Percentiles rank a stretch among this genome's conserved stretches.
Conservation (phyloP, 2,113 vertebrate genomes). For the Oreochromis spilurus region DNA sequence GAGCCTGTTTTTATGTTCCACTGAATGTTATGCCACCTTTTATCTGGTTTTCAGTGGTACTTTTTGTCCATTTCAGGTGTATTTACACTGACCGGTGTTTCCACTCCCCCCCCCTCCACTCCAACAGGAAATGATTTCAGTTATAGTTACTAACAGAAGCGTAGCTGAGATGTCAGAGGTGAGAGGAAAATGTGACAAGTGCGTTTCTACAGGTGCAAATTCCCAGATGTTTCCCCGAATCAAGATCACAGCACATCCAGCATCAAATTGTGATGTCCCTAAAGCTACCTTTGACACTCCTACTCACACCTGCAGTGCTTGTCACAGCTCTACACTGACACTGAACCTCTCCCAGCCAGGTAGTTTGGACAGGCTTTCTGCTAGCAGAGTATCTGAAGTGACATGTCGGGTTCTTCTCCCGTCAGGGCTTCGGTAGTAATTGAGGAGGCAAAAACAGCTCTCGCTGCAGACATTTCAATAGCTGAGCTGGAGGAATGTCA, state of each 20-base stretch:
- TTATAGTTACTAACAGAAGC: neutral
- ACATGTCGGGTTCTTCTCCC: constrained; percentile 13
- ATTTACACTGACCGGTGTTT: neutral
- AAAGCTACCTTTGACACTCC: constrained; percentile 11
- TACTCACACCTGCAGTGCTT: neutral
- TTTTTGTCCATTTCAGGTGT: neutral
- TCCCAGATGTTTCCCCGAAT: constrained; percentile 5
- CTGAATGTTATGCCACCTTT: neutral
- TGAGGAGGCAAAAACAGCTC: constrained; percentile 7
- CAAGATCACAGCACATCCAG: constrained; percentile 7
- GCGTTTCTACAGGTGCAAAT: neutral
- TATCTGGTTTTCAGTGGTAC: neutral
- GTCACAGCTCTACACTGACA: neutral
- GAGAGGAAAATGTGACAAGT: neutral
- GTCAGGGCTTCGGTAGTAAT: constrained; percentile 24
- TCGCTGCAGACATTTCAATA: constrained; percentile 24
- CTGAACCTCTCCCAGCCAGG: neutral
- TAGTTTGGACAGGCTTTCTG: neutral
- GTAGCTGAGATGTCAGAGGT: neutral
- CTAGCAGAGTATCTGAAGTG: constrained; percentile 2
- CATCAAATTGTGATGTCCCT: neutral
- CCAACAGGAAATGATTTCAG: neutral
- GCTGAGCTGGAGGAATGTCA: constrained; percentile 34
- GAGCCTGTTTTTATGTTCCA: neutral
- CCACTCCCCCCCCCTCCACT: neutral